Evolutionary conservation across 2,888 invertebrate species (phyloP), one percentile per base, ranked within the genome.

Genomic region (Vesta saturnalis): DNA sequence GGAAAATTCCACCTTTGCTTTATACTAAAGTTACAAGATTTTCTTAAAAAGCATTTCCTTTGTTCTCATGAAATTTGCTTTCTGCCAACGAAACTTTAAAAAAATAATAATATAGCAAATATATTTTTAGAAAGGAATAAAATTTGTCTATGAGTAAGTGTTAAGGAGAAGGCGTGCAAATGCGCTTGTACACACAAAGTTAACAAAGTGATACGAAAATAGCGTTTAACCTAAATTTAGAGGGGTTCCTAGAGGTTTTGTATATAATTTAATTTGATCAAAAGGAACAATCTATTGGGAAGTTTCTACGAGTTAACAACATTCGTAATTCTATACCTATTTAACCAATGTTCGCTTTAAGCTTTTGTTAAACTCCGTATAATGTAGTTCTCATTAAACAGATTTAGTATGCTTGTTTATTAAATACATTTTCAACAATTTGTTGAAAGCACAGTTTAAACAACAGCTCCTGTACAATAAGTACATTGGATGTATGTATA

Each of bases 181-280:
- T 4, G n/a, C n/a, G 39, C n/a, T 6, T 39, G n/a, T 39, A n/a
- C 39, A 12, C n/a, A 39, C n/a, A n/a, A n/a, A 6, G 39, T n/a
- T 39, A 39, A 39, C 39, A n/a, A 8, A 39, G n/a, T 39, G 39
- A 3, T 39, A 6, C 8, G 21, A 19, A 52, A 52, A 52, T 52
- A 52, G 4, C 52, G 12, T 52, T 52, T 52, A 52, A 52, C 52
- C 52, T 21, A 52, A 52, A 52, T 52, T 52, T 8, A 19, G 19
- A 52, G 19, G 19, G 52, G 19, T 52, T 52, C 52, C 52, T 19
- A 8, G 19, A 52, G 19, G 19, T 52, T 52, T 52, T 52, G 52
- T 52, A 52, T 52, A 52, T 52, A 52, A 52, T 52, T 52, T 52
- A 52, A 52, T 52, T 52, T 52, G 52, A 52, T 52, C 52, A 52